phyloP scores from a whole-genome alignment of 2,113 vertebrate species.

The Pteruthius melanotis region DNA sequence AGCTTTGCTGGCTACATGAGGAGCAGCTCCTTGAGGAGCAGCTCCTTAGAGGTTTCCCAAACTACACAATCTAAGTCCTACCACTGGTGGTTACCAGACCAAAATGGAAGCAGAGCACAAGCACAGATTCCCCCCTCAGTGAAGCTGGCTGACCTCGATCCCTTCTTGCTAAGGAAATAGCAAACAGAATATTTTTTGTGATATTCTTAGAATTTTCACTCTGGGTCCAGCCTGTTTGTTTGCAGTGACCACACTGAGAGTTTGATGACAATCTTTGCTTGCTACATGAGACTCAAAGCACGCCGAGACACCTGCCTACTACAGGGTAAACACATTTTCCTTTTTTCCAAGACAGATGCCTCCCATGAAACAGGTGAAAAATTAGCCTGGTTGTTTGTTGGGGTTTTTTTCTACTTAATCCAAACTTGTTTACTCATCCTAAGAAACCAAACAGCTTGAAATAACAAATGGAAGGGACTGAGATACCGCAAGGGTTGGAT shows the following conservation, averaged over 20 bases:
- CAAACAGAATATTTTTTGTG: neutral
- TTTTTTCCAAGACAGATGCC: neutral
- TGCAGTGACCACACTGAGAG: neutral
- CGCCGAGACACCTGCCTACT: neutral
- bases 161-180: neutral
- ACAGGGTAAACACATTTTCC: neutral
- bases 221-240: neutral
- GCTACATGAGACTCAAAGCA: neutral
- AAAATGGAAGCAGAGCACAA: neutral
- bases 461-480: conserved; percentile 23
- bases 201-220: neutral
- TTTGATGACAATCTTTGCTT: neutral
- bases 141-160: neutral
- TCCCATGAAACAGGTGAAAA: conserved; percentile 12
- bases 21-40: neutral
- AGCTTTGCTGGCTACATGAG: neutral
- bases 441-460: conserved; percentile 17
- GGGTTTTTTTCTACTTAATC: neutral
- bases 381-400: neutral
- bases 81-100: neutral
- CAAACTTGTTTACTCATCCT: conserved; percentile 26
- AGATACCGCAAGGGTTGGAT: neutral
- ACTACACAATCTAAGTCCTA: neutral
- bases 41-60: neutral
- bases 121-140: neutral